phyloP scores from a whole-genome alignment of 2,888 invertebrate genomes.

The Drosophila nr. medialis region DNA sequence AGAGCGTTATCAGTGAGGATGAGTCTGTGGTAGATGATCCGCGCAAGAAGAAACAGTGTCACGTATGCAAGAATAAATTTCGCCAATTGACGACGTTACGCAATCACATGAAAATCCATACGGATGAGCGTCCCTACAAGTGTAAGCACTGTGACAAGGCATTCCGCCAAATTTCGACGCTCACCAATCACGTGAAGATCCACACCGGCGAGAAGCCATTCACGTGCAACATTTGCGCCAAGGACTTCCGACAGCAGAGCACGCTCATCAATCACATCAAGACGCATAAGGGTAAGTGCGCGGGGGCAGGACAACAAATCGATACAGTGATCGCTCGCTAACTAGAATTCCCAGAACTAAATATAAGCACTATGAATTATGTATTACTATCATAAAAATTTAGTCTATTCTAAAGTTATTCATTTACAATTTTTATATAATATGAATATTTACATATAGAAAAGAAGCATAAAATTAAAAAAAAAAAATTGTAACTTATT shows the following conservation, averaged over 20 bases:
- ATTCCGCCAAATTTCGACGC: constrained; percentile 82
- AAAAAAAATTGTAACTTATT: not conserved
- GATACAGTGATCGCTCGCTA: constrained; percentile 16
- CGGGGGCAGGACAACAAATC: constrained; percentile 6
- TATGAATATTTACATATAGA: not conserved
- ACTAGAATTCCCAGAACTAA: not conserved
- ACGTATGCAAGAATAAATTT: constrained; percentile 83
- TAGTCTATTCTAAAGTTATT: not conserved
- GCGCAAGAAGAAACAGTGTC: constrained; percentile 82
- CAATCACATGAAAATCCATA: constrained; percentile 83
- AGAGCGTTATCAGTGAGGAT: constrained; percentile 78
- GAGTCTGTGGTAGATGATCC: constrained; percentile 81
- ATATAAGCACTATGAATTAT: not conserved
- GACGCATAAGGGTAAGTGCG: constrained; percentile 82
- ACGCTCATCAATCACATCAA: constrained; percentile 83
- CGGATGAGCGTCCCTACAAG: constrained; percentile 82
- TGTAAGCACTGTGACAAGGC: constrained; percentile 82
- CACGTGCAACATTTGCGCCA: constrained; percentile 82
- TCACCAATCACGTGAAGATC: constrained; percentile 82
- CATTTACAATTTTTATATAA: not conserved
- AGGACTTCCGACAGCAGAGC: constrained; percentile 82
- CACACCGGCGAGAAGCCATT: constrained; percentile 82
- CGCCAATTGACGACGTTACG: constrained; percentile 82
- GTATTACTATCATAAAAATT: not conserved
- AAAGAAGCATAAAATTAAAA: not conserved